Percentiles rank a stretch among this genome's conserved stretches.
These are phyloP conservation scores for Acrocyrtus sp. DNA, from an alignment of 2,888 invertebrate species.

Conservation along the genomic window DNA sequence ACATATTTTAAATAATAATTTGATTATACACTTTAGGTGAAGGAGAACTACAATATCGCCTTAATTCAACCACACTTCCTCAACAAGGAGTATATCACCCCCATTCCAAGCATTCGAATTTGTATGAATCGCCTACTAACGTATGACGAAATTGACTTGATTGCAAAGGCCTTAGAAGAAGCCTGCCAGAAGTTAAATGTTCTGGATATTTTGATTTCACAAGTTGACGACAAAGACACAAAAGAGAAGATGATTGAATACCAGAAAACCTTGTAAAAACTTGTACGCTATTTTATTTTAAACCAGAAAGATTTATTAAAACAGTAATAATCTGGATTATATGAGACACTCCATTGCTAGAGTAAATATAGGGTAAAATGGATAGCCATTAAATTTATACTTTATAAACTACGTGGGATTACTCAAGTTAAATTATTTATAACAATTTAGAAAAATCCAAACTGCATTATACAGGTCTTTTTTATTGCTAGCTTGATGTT, in stretches of 20 bases:
- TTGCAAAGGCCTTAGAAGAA: slow-evolving; percentile 41
- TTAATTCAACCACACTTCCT: slow-evolving; percentile 78
- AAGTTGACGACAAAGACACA: slow-evolving; percentile 14
- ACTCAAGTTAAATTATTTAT: too few relatives aligned
- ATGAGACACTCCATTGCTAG: too few relatives aligned
- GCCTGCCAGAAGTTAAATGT: slow-evolving; percentile 21
- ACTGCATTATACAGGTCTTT: too few relatives aligned
- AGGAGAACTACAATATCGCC: slow-evolving; percentile 69
- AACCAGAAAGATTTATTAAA: too few relatives aligned
- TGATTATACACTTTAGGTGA: slow-evolving; percentile 49
- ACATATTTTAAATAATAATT: too few relatives aligned
- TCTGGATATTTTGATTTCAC: not conserved
- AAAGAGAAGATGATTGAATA: slow-evolving; percentile 11
- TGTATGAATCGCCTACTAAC: slow-evolving; percentile 75
- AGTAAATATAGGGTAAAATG: too few relatives aligned
- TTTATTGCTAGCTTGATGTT: too few relatives aligned
- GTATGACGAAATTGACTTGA: slow-evolving; percentile 71
- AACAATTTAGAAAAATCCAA: too few relatives aligned
- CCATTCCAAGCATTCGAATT: slow-evolving; percentile 79
- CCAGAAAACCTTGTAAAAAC: not conserved
- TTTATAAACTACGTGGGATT: too few relatives aligned
- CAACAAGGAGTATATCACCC: slow-evolving; percentile 74
- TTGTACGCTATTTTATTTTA: not conserved
- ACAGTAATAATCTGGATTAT: too few relatives aligned
- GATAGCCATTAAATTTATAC: too few relatives aligned